Conservation (phyloP, 1,140 invertebrate genomes). For the Bombus ignitus region DNA sequence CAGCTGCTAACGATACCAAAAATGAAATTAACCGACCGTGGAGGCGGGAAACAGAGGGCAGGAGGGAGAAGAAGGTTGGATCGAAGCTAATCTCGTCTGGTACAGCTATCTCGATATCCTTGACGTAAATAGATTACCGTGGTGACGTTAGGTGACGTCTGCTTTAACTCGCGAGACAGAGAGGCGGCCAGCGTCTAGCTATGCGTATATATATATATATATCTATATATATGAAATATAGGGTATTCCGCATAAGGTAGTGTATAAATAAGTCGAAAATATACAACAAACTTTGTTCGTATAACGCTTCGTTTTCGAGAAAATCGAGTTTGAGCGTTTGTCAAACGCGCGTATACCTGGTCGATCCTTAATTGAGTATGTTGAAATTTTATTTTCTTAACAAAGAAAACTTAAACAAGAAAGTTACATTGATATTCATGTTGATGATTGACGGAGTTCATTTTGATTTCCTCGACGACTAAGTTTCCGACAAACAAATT, state of each 20-base stretch:
- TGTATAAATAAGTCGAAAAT: too few species aligned
- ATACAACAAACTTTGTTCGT: too few species aligned
- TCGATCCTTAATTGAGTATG: too few species aligned
- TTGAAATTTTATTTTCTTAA: too few species aligned
- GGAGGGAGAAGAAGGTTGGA: slow-evolving; percentile 5
- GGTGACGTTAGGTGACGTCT: slow-evolving; percentile 57
- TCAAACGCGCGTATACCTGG: too few species aligned
- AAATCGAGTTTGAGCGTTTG: too few species aligned
- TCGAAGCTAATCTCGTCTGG: slow-evolving; percentile 60
- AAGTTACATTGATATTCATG: too few species aligned
- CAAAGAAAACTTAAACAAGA: too few species aligned
- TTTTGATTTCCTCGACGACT: too few species aligned
- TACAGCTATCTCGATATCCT: slow-evolving; percentile 66
- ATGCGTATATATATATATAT: neutral
- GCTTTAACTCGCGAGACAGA: slow-evolving; percentile 49
- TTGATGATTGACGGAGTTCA: too few species aligned
- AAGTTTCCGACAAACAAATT: too few species aligned
- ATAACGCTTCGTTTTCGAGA: too few species aligned
- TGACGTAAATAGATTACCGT: slow-evolving; percentile 66
- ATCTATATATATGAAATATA: neutral
- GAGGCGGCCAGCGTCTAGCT: slow-evolving; percentile 9
- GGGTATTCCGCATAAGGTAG: neutral
- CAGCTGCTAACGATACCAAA: slow-evolving; percentile 56
- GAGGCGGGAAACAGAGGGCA: neutral
- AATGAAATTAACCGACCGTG: slow-evolving; percentile 63